These are phyloP conservation scores for Irena cyanogastra DNA, from an alignment of 2,113 vertebrate genomes.

Conservation along the genomic window DNA sequence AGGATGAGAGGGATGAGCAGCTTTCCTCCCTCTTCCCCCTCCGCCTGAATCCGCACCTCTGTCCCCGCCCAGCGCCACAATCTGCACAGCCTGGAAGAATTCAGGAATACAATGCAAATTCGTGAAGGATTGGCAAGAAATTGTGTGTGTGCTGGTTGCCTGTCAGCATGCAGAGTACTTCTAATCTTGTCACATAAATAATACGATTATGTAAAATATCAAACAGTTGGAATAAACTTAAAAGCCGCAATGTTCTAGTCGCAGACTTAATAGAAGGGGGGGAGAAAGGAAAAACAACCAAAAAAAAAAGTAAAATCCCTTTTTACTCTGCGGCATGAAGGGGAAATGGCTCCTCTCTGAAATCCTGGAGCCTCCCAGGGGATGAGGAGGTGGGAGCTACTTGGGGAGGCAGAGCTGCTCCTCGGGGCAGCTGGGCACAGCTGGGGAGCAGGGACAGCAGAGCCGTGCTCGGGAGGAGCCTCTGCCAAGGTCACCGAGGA, in stretches of 20 bases:
- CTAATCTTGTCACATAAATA: constrained; percentile 69
- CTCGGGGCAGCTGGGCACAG: neutral
- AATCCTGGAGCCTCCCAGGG: neutral
- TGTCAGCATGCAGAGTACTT: constrained; percentile 56
- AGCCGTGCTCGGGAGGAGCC: neutral
- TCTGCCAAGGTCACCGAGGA: neutral
- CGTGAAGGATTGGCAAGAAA: constrained; percentile 37
- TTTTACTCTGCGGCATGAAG: neutral
- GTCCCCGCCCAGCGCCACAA: neutral
- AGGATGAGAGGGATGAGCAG: neutral
- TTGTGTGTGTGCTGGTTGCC: constrained; percentile 23
- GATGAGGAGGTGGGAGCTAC: neutral
- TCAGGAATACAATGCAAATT: constrained; percentile 49
- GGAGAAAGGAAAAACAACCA: neutral
- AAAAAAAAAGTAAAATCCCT: neutral
- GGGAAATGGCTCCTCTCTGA: neutral
- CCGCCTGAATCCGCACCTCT: neutral
- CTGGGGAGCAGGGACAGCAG: neutral
- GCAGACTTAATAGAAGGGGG: constrained; percentile 6
- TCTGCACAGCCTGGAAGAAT: constrained; percentile 32
- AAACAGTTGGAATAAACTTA: constrained; percentile 65
- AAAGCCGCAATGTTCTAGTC: constrained; percentile 59
- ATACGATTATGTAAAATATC: constrained; percentile 68
- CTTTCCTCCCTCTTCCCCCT: neutral
- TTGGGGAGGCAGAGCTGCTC: neutral